A percentile compares a stretch with the other conserved stretches of the same genome.
These are phyloP conservation scores for Leptopilina syphax DNA, from an alignment of 2,888 invertebrate genomes.

Conservation along the genomic window DNA sequence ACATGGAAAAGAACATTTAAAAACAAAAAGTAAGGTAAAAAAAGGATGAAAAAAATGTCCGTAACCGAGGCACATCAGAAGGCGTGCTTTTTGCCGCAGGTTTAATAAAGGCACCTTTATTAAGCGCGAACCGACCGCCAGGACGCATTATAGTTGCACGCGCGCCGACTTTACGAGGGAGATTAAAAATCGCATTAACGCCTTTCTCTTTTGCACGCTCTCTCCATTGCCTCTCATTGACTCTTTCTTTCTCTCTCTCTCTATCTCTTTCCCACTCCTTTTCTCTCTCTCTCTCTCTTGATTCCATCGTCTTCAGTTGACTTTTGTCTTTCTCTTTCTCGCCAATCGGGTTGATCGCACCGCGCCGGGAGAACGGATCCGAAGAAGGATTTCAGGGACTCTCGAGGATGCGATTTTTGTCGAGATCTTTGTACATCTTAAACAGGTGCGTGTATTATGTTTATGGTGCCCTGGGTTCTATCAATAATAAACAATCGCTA, in stretches of 20 bases:
- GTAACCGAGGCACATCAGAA: slow-evolving; percentile 31
- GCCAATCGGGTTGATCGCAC: slow-evolving; percentile 21
- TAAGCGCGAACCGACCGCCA: slow-evolving; percentile 45
- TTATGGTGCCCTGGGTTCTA: slow-evolving; percentile 4
- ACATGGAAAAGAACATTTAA: slow-evolving; percentile 38
- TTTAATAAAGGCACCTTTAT: slow-evolving; percentile 52
- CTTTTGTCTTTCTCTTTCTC: slow-evolving; percentile 34
- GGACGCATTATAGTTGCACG: slow-evolving; percentile 61
- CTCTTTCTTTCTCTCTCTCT: slow-evolving; percentile 23
- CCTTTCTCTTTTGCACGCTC: slow-evolving; percentile 45
- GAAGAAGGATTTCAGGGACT: slow-evolving; percentile 29
- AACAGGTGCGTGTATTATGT: slow-evolving; percentile 24
- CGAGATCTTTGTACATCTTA: slow-evolving; percentile 16
- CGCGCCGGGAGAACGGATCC: slow-evolving; percentile 9
- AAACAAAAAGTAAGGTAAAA: no score
- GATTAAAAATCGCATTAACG: slow-evolving; percentile 75
- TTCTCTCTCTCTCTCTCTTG: slow-evolving; percentile 25
- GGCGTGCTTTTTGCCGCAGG: slow-evolving; percentile 41
- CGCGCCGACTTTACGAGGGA: slow-evolving; percentile 70
- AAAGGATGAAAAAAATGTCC: slow-evolving; percentile 43
- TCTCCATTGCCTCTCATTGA: slow-evolving; percentile 19
- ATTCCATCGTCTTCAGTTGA: slow-evolving; percentile 23
- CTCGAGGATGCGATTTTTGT: slow-evolving; percentile 32
- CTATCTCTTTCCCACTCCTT: slow-evolving; percentile 15
- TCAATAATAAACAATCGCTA: not conserved